Base-by-base conservation (phyloP, 92 coral and sea anemone genomes). In the Isaurus tuberculatus region DNA sequence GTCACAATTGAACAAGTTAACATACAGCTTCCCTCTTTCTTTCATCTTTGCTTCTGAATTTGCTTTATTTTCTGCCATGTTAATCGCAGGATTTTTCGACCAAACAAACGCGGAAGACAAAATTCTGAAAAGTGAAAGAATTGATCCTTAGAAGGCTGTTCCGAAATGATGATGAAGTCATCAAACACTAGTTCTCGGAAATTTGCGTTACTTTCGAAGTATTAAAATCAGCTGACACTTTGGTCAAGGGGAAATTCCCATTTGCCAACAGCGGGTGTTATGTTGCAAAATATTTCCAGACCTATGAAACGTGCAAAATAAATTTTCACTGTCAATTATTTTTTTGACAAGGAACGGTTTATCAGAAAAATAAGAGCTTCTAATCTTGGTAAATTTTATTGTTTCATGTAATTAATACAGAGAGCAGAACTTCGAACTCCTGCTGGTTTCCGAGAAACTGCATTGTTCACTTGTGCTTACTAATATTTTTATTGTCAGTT, bases 1-100 rank as follows among this genome's bases (percentile, higher is more conserved):
- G 70, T 93, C 97, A 64, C 97, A 93, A 78, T 93, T 93, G 82
- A 93, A 93, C 14, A 93, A 81, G 72, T 90, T 91, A 34, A 93
- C 61, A 2, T 40, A 72, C 82, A 34, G 34, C 7, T 23, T 14
- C 14, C 14, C 55, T 55, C 0, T 77, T 25, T 32, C 32, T 7
- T 1, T 25, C 33, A 53, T 5, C 34, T 15, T 40, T 29, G 16
- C 40, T 55, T 51, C 46, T 3, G 17, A 53, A 55, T 11, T 5
- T 9, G 8, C 4, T 53, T 22, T 77, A 23, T 0, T 25, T 58
- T 34, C 70, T 23, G 67, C 82, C 82, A 77, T 77, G 10, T 77
- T 33, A 10, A 23, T 29, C 33, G 51, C 40, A 58, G 49, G 27
- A 4, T 23, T 14, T 31, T 17, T 4, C 3, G 29, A 63, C 33